These are phyloP conservation scores for Edolisoma coerulescens DNA, from an alignment of 2,113 vertebrate species.

Conservation along the genomic window DNA sequence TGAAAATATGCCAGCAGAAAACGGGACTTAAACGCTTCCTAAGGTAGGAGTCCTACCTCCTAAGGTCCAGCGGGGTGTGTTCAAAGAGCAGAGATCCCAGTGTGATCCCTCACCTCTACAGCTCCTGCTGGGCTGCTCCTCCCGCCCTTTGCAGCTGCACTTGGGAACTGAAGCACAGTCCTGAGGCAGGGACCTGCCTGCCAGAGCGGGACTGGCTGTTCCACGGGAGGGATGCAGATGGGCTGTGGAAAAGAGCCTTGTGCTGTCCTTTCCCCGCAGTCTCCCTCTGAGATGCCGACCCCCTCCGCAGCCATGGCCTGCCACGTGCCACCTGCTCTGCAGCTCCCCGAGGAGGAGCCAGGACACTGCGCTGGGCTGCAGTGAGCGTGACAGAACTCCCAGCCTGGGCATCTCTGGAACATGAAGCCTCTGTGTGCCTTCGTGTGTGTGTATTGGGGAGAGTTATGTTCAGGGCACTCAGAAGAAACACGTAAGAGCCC, in stretches of 20 bases:
- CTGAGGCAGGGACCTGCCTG: neutral
- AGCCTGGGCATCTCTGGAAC: neutral
- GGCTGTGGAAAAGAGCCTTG: neutral
- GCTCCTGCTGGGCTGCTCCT: neutral
- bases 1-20: neutral
- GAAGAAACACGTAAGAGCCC: constrained; percentile 40
- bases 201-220: neutral
- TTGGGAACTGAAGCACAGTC: neutral
- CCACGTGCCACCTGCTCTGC: fast-evolving
- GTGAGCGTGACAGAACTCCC: neutral
- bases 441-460: neutral
- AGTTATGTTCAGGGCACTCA: constrained; percentile 38
- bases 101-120: neutral
- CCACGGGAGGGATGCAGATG: fast-evolving
- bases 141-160: neutral
- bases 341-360: neutral
- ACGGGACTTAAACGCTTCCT: neutral
- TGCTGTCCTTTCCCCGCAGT: neutral
- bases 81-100: neutral
- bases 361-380: neutral
- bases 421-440: neutral
- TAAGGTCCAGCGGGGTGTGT: no score
- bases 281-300: neutral
- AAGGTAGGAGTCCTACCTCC: neutral
- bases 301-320: neutral